Conservation (phyloP, 2,888 invertebrate species). For the Pyrrhosoma nymphula region DNA sequence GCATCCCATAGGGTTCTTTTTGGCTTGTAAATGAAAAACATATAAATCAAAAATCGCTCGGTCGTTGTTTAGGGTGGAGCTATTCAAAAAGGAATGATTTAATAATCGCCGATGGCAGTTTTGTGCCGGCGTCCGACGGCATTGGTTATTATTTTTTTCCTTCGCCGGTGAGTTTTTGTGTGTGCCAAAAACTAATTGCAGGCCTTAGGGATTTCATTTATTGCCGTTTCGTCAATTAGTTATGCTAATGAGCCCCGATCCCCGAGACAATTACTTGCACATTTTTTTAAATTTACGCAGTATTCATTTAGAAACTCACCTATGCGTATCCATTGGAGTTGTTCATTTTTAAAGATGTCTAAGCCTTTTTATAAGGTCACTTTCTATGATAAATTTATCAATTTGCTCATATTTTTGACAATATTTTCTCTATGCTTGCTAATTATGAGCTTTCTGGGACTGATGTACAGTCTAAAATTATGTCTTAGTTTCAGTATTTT, state of each 20-base stretch:
- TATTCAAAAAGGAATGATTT: slow-evolving; percentile 38
- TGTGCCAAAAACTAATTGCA: background rate
- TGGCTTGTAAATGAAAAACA: slow-evolving; percentile 33
- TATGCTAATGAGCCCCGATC: background rate
- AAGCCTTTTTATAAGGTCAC: too few relatives aligned
- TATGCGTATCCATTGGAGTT: too few relatives aligned
- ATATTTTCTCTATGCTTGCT: too few relatives aligned
- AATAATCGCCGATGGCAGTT: slow-evolving; percentile 14
- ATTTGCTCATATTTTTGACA: background rate
- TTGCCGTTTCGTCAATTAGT: background rate
- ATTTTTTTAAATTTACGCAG: too few relatives aligned
- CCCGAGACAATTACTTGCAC: too few relatives aligned
- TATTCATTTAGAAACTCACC: too few relatives aligned
- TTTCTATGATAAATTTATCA: too few relatives aligned
- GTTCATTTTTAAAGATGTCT: too few relatives aligned
- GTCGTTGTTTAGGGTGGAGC: background rate
- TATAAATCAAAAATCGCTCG: slow-evolving; percentile 35
- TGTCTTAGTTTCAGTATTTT: too few relatives aligned
- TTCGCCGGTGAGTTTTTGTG: background rate
- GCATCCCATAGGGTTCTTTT: background rate
- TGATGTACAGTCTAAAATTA: too few relatives aligned
- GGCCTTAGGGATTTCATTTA: background rate
- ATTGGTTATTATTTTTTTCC: background rate
- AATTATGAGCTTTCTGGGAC: too few relatives aligned
- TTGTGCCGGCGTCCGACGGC: background rate